A percentile compares a stretch with the other conserved stretches of the same genome.
phyloP scores from a whole-genome alignment of 2,113 vertebrate genomes.

The Megalops atlanticus region DNA sequence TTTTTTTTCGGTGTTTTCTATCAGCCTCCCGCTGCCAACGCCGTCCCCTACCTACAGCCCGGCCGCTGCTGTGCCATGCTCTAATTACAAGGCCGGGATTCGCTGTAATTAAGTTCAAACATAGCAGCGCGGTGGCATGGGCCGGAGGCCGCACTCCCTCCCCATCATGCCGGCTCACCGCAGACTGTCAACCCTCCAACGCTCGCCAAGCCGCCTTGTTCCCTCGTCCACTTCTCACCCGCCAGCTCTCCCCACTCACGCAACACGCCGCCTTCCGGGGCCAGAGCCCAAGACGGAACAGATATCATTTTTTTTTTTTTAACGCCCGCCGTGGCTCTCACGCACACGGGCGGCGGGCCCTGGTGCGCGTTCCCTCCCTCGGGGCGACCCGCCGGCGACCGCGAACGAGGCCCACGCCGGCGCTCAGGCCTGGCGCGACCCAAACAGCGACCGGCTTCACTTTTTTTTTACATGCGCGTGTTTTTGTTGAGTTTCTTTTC shows the following conservation, averaged over 20 bases:
- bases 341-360: too few species aligned
- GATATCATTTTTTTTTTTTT: not conserved
- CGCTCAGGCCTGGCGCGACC: not conserved
- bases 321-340: not conserved
- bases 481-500: not conserved
- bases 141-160: slow-evolving; percentile 41
- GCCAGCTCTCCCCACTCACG: slow-evolving; percentile 17
- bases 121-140: slow-evolving; percentile 46
- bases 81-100: slow-evolving; percentile 50
- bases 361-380: not conserved
- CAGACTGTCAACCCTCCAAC: slow-evolving; percentile 45
- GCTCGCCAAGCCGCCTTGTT: slow-evolving; percentile 31
- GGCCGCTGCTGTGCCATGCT: slow-evolving; percentile 26
- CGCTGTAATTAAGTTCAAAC: slow-evolving; percentile 59
- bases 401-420: not conserved
- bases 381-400: not conserved
- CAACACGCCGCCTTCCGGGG: not conserved
- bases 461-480: not conserved
- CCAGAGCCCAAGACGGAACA: not conserved
- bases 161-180: slow-evolving; percentile 40
- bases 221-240: slow-evolving; percentile 18
- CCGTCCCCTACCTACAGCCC: slow-evolving; percentile 36
- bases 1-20: not conserved
- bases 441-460: not conserved
- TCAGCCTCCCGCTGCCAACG: slow-evolving; percentile 25